Conservation (phyloP, 1,140 invertebrate species). For the Andrena cerasifolii region DNA sequence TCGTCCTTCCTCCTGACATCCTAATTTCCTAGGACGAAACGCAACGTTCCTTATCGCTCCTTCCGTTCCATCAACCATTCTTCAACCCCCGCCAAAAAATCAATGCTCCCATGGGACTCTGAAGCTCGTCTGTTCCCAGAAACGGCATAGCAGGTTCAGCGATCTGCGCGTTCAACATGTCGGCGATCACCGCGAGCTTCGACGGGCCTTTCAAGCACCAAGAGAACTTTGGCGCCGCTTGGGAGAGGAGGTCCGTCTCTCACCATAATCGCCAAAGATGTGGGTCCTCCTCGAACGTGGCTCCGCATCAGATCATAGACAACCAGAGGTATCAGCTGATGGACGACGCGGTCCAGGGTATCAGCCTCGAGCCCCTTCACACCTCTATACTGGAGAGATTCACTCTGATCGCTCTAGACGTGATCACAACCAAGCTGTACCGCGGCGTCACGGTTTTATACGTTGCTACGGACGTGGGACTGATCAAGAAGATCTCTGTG, state of each 20-base stretch:
- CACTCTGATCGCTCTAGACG: slow-evolving; percentile 91
- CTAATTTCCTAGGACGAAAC: too few relatives aligned
- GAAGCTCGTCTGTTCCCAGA: slow-evolving; percentile 78
- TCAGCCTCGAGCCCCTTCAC: slow-evolving; percentile 87
- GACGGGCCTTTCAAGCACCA: slow-evolving; percentile 94
- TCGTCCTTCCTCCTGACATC: too few relatives aligned
- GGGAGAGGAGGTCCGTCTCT: slow-evolving; percentile 84
- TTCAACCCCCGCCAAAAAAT: too few relatives aligned
- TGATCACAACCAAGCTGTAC: slow-evolving; percentile 86
- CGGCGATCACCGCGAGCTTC: slow-evolving; percentile 92
- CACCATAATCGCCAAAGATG: slow-evolving; percentile 82
- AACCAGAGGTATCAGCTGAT: slow-evolving; percentile 93
- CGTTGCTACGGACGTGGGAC: slow-evolving; percentile 88
- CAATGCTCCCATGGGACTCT: not conserved
- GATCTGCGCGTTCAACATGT: slow-evolving; percentile 95
- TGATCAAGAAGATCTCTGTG: slow-evolving; percentile 92
- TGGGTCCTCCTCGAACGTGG: slow-evolving; percentile 65
- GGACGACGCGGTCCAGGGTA: slow-evolving; percentile 92
- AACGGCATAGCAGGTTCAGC: slow-evolving; percentile 97
- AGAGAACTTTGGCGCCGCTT: slow-evolving; percentile 88
- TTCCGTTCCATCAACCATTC: too few relatives aligned
- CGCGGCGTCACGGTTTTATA: slow-evolving; percentile 89
- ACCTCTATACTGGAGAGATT: slow-evolving; percentile 87
- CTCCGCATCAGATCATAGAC: slow-evolving; percentile 83
- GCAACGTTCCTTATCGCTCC: too few relatives aligned